Evolutionary conservation across 2,888 invertebrate genomes (phyloP).

Genomic region (Phoenoteleia sp.): DNA sequence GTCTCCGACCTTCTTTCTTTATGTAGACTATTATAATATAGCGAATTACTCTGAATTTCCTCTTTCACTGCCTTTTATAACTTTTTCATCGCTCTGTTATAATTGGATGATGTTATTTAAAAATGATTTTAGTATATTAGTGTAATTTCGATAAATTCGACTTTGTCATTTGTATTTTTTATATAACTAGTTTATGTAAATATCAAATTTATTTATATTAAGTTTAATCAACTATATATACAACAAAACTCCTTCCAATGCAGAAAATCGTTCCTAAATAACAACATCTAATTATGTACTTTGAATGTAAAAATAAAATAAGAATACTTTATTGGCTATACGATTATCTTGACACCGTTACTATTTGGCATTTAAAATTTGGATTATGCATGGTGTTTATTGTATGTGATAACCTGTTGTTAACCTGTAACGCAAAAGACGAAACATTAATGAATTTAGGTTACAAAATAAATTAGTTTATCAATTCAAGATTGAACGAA

Average conservation of each 20-base stretch:
- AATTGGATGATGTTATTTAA: slow-evolving; percentile 64
- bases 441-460: slow-evolving; percentile 55
- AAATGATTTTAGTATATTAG: slow-evolving; percentile 41
- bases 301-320: slow-evolving; percentile 63
- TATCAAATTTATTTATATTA: too few relatives aligned
- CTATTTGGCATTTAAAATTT: slow-evolving; percentile 56
- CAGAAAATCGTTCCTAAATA: slow-evolving; percentile 45
- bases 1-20: slow-evolving; percentile 64
- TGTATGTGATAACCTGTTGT: slow-evolving; percentile 63
- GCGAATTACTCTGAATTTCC: slow-evolving; percentile 62
- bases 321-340: slow-evolving; percentile 61
- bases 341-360: slow-evolving; percentile 41
- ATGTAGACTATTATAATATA: slow-evolving; percentile 69
- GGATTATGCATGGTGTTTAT: slow-evolving; percentile 57
- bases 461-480: slow-evolving; percentile 14
- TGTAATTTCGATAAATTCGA: not conserved
- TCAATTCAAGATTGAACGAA: slow-evolving; percentile 15
- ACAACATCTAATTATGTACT: slow-evolving; percentile 39
- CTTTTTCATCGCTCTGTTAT: slow-evolving; percentile 61
- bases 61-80: slow-evolving; percentile 61
- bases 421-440: slow-evolving; percentile 43
- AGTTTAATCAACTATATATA: too few relatives aligned
- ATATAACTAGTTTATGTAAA: too few relatives aligned
- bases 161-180: too few relatives aligned
- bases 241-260: too few relatives aligned